A percentile compares a stretch with the other conserved stretches of the same genome.
phyloP scores from a whole-genome alignment of 2,888 invertebrate genomes.

The Drosophila sordidapex region DNA sequence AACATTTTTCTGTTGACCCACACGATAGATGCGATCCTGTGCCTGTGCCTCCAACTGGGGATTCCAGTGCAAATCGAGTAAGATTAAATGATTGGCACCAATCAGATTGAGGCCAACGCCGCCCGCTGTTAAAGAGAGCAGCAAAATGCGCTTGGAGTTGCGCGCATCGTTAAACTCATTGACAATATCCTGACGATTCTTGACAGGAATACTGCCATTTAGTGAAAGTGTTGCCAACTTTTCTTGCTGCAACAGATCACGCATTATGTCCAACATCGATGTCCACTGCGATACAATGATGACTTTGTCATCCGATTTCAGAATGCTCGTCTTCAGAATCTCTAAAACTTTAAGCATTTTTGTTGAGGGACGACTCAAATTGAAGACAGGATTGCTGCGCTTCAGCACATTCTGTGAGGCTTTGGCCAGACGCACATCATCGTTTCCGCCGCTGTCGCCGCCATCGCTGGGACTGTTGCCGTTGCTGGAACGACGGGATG shows the following conservation, averaged over 20 bases:
- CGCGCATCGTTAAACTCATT: constrained; percentile 89
- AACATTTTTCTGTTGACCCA: constrained; percentile 94
- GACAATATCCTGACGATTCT: constrained; percentile 89
- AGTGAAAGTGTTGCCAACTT: constrained; percentile 88
- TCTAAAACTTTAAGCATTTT: constrained; percentile 88
- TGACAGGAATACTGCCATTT: constrained; percentile 90
- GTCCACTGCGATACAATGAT: constrained; percentile 98
- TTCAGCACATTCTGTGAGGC: constrained; percentile 88
- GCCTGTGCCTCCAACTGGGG: constrained; percentile 98
- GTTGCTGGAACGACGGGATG: constrained; percentile 24
- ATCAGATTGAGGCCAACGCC: constrained; percentile 97
- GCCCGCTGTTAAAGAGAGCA: constrained; percentile 96
- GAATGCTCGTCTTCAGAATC: constrained; percentile 86
- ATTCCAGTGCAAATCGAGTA: constrained; percentile 98
- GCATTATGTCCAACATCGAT: constrained; percentile 90
- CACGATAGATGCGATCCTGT: constrained; percentile 95
- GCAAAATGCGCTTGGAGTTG: constrained; percentile 88
- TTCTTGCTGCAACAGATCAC: constrained; percentile 86
- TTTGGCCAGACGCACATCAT: constrained; percentile 85
- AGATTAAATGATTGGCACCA: constrained; percentile 95
- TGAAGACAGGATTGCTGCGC: constrained; percentile 90
- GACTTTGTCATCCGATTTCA: constrained; percentile 88
- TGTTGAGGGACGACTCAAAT: constrained; percentile 87
- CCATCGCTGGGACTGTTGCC: constrained; percentile 6
- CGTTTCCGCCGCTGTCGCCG: constrained; percentile 6